phyloP scores from a whole-genome alignment of 1,140 invertebrate genomes.

The Drosophila neocordata region DNA sequence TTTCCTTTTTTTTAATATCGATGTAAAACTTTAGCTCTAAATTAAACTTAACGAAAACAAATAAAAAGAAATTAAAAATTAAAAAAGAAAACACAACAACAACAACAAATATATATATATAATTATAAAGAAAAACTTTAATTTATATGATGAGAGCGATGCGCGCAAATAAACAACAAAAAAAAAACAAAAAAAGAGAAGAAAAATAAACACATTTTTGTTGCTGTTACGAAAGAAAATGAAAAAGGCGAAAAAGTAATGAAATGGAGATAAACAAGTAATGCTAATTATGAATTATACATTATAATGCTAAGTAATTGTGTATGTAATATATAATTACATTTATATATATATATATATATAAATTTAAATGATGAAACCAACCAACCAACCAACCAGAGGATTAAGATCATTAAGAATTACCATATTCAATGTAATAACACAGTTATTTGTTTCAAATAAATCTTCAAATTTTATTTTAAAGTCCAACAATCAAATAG shows the following conservation, averaged over 20 bases:
- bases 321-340: slow-evolving; percentile 80
- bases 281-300: slow-evolving; percentile 61
- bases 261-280: slow-evolving; percentile 37
- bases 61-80: slow-evolving; percentile 48
- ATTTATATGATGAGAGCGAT: slow-evolving; percentile 39
- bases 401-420: slow-evolving; percentile 59
- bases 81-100: slow-evolving; percentile 23
- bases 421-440: slow-evolving; percentile 82
- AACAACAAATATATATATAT: slow-evolving; percentile 47
- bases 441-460: slow-evolving; percentile 83
- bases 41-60: slow-evolving; percentile 60
- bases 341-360: slow-evolving; percentile 51
- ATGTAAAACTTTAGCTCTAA: slow-evolving; percentile 75
- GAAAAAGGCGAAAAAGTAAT: slow-evolving; percentile 13
- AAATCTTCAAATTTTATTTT: slow-evolving; percentile 82
- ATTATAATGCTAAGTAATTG: slow-evolving; percentile 73
- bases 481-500: slow-evolving; percentile 48
- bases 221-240: slow-evolving; percentile 24
- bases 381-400: slow-evolving; percentile 39
- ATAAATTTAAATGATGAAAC: slow-evolving; percentile 44
- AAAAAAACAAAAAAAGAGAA: too few species aligned
- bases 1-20: slow-evolving; percentile 74
- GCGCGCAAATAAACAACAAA: slow-evolving; percentile 41
- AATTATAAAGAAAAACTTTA: slow-evolving; percentile 21
- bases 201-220: slow-evolving; percentile 30